These are phyloP conservation scores for Ceriagrion tenellum DNA, from an alignment of 2,888 invertebrate species.

Conservation along the genomic window DNA sequence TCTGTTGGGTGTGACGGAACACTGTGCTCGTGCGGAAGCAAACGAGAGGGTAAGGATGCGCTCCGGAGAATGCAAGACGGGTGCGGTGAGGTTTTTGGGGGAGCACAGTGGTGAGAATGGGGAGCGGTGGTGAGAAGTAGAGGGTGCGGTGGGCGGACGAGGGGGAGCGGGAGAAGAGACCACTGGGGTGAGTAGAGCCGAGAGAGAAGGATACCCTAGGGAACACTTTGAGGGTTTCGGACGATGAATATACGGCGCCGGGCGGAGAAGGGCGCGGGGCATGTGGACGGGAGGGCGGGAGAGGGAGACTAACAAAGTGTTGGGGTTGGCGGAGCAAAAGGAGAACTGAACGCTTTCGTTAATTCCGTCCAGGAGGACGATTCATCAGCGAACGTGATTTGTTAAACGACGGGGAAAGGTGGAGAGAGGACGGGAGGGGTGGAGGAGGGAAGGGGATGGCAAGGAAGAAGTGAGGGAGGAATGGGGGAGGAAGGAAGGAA, in stretches of 20 bases:
- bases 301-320: constrained; percentile 43
- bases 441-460: background rate
- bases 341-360: constrained; percentile 52
- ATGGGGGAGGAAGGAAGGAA: background rate
- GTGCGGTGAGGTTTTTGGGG: background rate
- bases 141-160: too few species aligned
- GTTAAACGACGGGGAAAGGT: constrained; percentile 53
- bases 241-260: constrained; percentile 57
- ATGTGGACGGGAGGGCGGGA: background rate
- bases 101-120: too few species aligned
- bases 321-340: constrained; percentile 7
- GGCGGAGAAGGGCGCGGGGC: background rate
- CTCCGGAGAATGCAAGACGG: background rate
- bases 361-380: constrained; percentile 52
- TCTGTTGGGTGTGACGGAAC: background rate
- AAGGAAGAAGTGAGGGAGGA: background rate
- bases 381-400: constrained; percentile 61
- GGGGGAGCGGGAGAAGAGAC: too few species aligned
- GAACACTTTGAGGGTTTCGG: constrained; percentile 49
- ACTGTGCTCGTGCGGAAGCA: background rate
- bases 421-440: background rate
- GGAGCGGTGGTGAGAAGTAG: background rate
- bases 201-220: constrained; percentile 20
- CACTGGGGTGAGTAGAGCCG: background rate
- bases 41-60: background rate